Evolutionary conservation across 2,113 vertebrate genomes (phyloP), one percentile per base, ranked within the genome.

Genomic region (Halcyon malimbica): DNA sequence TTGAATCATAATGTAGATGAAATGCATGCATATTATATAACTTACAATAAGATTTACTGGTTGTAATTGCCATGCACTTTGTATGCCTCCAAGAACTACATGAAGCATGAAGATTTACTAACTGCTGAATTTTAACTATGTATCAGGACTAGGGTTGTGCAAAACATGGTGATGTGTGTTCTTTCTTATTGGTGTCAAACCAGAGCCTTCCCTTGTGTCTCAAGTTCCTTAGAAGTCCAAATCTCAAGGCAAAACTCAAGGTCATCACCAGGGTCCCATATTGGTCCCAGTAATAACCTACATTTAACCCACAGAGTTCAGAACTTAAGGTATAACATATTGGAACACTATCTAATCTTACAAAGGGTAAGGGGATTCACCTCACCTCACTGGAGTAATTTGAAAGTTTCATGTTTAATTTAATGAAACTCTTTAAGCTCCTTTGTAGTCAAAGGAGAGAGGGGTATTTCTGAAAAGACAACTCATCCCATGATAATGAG

Each of bases 41-140:
- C 68, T 92, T 68, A 41, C 91, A 87, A 77, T 78, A 69, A 67
- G 74, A 94, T 94, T 88, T 86, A 78, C 46, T 73, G 73, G 20
- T 59, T 95, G 39, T 94, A 89, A 91, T 89, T 94, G 39, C 46
- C 53, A 41, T 75, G 59, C 44, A 75, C 60, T 83, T 90, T 89
- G 90, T 84, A 64, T 81, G 41, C 56, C 70, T 90, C 23, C 23
- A 41, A 93, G 80, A 89, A 42, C 53, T 87, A 39, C 15, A 24
- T 35, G 46, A 84, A 73, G 63, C 70, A 57, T 83, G 80, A 93
- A 12, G 44, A 69, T 87, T 92, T 92, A 81, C 37, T 89, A 77
- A 94, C 18, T 67, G 39, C 25, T 79, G 91, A 85, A 75, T 96
- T 90, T 91, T 89, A 91, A 81, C 26, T 35, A 28, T 14, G 3